Base-by-base conservation (phyloP, 2,113 vertebrate genomes). In the Synchiropus splendidus region DNA sequence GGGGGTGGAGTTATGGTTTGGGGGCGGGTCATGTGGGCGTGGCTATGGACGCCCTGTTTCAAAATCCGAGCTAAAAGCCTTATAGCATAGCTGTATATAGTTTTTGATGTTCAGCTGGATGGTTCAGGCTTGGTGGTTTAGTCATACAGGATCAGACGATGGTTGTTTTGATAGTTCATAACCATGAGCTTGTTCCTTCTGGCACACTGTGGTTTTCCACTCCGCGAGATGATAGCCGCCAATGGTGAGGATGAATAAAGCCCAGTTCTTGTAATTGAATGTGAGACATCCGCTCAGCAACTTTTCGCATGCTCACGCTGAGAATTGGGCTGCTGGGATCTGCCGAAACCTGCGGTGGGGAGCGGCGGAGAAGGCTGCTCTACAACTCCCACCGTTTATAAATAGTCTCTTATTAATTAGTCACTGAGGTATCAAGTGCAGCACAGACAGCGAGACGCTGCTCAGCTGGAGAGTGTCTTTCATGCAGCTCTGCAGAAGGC, bases 341-440 rank as follows among this genome's bases (percentile, higher is more conserved):
- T 21, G 39, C 35, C 51, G 51, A 51, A 57, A 36, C 42, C 67
- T 67, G 66, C 50, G 37, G 47, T 17, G 17, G 48, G 57, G 51
- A 73, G 66, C 54, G 47, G 55, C 44, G 49, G 62, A 51, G 70
- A 67, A 57, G 54, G 45, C 57, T 39, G 48, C 66, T 75, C 46
- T 66, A 64, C 69, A 67, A 54, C 66, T 74, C 55, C 48, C 55
- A 42, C 61, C 74, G 75, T 77, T 27, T 84, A 86, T 79, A 81
- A 83, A 79, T 83, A 85, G 80, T 64, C 67, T 41, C 44, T 70
- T 75, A 83, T 81, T 80, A 86, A 83, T 86, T 83, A 81, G 77
- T 72, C 67, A 71, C 57, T 51, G 68, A 54, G 52, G 60, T 79
- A 67, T 81, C 60, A 82, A 76, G 79, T 78, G 77, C 78, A 79